Percentiles rank a stretch among this genome's conserved stretches.
phyloP scores from a whole-genome alignment of 2,797 vertebrate genomes.

The Lophius americanus region DNA sequence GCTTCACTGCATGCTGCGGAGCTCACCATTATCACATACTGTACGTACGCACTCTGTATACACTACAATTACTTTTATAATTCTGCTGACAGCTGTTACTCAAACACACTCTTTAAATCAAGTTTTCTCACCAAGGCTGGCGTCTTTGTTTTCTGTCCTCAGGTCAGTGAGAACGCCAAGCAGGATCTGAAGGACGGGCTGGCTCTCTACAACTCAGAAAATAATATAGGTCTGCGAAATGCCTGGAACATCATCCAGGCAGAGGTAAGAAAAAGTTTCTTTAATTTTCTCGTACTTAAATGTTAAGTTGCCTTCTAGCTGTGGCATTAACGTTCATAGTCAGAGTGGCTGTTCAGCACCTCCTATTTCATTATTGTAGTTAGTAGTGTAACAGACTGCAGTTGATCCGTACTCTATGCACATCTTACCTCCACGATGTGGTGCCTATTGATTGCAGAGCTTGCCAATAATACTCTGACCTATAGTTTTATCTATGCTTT shows the following conservation, averaged over 20 bases:
- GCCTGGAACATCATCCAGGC: constrained; percentile 99
- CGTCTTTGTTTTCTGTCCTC: constrained; percentile 32
- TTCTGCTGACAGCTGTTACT: background rate
- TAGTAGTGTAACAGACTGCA: no score
- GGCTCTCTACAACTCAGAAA: constrained; percentile 93
- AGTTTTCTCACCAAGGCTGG: constrained; percentile 13
- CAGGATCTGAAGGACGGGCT: constrained; percentile 95
- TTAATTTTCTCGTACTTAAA: no score
- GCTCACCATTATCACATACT: no score
- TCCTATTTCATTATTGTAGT: constrained; percentile 24
- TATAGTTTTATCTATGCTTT: no score
- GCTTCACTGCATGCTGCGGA: no score
- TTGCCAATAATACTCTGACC: no score
- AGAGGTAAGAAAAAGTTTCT: constrained; percentile 81
- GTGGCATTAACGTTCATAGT: constrained; percentile 35
- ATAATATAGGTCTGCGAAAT: constrained; percentile 95
- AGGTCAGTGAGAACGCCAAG: constrained; percentile 96
- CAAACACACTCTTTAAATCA: background rate
- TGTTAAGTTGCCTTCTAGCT: constrained; percentile 13
- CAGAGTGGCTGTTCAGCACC: constrained; percentile 14
- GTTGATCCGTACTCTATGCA: no score
- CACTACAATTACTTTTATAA: constrained; percentile 6
- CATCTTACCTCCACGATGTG: no score
- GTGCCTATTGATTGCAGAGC: no score
- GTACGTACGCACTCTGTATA: background rate